These are phyloP conservation scores for Porites australiensis DNA, from an alignment of 64 coral and sea anemone genomes.

Conservation along the genomic window DNA sequence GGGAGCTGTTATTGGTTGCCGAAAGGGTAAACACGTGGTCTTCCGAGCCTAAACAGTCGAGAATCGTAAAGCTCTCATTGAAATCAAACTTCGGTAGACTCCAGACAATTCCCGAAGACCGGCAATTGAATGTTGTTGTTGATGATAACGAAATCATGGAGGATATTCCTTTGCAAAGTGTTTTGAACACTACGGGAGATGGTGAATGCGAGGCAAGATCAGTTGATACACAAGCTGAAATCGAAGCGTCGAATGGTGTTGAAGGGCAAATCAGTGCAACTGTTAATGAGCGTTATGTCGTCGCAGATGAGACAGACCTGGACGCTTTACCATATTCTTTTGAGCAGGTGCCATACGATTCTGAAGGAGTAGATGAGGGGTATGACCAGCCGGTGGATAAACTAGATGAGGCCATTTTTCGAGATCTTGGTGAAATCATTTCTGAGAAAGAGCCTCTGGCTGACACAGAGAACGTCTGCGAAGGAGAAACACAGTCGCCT, in stretches of 20 bases:
- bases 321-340: not conserved
- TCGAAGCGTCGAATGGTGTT: not conserved
- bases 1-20: conserved; percentile 70
- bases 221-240: not conserved
- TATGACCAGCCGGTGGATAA: not conserved
- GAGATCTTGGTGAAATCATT: not conserved
- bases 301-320: not conserved
- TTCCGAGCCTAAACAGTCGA: not conserved
- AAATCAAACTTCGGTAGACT: conserved; percentile 28
- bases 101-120: conserved; percentile 58
- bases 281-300: not conserved
- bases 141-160: not conserved
- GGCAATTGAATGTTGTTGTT: conserved; percentile 27
- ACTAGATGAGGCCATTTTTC: conserved; percentile 3
- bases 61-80: conserved; percentile 7
- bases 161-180: not conserved
- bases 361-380: not conserved
- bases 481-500: not conserved
- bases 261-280: not conserved
- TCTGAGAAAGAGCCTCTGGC: not conserved
- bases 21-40: not conserved
- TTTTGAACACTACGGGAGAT: not conserved
- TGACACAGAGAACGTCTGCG: not conserved
- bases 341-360: not conserved
- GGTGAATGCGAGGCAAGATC: not conserved